Conservation (phyloP, 1,140 invertebrate species). For the Orchesella cincta region DNA sequence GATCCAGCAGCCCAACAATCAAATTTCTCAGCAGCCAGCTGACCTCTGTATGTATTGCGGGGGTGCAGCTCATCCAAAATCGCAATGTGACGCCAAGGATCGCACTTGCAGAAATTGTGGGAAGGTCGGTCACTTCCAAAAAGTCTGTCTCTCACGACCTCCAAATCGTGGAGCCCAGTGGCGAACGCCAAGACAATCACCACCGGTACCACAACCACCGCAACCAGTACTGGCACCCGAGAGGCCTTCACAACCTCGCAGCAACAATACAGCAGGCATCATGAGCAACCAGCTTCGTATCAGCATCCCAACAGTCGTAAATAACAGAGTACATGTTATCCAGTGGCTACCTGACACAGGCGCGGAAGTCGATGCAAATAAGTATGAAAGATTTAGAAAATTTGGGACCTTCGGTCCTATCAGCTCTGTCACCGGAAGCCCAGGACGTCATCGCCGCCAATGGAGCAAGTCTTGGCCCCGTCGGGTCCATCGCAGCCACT, state of each 20-base stretch:
- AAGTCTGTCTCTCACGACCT: not conserved
- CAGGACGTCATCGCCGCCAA: not conserved
- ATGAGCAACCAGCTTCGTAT: not conserved
- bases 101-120: too few species aligned
- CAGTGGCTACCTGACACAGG: not conserved
- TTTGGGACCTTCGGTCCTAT: not conserved
- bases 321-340: not conserved
- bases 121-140: too few species aligned
- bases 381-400: not conserved
- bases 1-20: too few species aligned
- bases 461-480: not conserved
- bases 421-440: not conserved
- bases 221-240: not conserved
- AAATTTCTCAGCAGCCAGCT: too few species aligned
- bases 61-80: too few species aligned
- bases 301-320: not conserved
- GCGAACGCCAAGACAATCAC: not conserved
- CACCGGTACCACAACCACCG: not conserved
- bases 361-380: not conserved
- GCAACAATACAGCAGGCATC: not conserved
- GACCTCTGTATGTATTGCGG: too few species aligned
- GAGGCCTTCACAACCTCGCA: not conserved
- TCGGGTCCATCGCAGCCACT: not conserved
- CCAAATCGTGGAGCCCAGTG: not conserved
- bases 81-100: too few species aligned